These are phyloP conservation scores for Chalcosyrphus nemorum DNA, from an alignment of 2,888 invertebrate genomes.

Conservation along the genomic window DNA sequence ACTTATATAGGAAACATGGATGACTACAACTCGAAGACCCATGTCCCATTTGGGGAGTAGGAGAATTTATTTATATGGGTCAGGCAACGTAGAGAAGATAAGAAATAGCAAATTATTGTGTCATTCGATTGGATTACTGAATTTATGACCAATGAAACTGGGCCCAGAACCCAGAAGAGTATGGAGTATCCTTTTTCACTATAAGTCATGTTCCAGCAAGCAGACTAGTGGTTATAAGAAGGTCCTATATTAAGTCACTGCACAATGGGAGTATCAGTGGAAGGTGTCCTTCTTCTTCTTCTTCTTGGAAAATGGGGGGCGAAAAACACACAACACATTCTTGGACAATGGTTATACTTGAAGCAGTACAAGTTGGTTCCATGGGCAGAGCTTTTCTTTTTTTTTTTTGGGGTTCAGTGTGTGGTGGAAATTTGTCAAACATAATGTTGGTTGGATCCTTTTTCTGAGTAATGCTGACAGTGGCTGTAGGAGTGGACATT, in stretches of 20 bases:
- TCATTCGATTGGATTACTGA: constrained; percentile 39
- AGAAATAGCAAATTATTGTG: constrained; percentile 36
- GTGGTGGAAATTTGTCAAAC: not conserved
- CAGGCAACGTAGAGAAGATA: constrained; percentile 1
- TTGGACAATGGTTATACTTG: not conserved
- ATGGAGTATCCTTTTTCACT: not conserved
- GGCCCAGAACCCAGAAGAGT: not conserved
- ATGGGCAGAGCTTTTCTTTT: not conserved
- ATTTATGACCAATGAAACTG: constrained; percentile 40
- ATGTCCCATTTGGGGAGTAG: not conserved
- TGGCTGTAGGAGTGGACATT: not conserved
- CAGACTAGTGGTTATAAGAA: not conserved
- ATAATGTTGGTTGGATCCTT: not conserved
- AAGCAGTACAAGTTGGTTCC: not conserved
- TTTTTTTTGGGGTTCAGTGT: not conserved
- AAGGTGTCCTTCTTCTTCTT: not conserved
- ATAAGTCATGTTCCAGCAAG: not conserved
- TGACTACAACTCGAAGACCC: not conserved
- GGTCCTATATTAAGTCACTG: not conserved
- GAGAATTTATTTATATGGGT: constrained; percentile 21
- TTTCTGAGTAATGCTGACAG: not conserved
- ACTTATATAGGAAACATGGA: not conserved
- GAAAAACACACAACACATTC: not conserved
- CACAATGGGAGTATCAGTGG: no score
- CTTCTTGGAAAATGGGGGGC: not conserved